Evolutionary conservation across 1,140 invertebrate genomes (phyloP), one percentile per base, ranked within the genome.

Genomic region (Drosophila punjabiensis): DNA sequence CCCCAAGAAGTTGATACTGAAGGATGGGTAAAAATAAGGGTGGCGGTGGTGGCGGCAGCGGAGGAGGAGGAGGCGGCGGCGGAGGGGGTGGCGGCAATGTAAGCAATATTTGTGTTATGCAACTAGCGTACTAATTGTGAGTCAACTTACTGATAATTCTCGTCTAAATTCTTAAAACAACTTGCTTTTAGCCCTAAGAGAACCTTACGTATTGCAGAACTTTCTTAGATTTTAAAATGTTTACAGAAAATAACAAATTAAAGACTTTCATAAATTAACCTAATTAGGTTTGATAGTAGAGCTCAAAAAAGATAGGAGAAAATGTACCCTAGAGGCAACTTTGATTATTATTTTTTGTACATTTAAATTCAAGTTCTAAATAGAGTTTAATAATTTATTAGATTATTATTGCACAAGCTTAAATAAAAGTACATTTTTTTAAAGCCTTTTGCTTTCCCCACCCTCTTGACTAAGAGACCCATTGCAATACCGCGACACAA

Each of bases 71-170:
- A 9, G 65, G 74, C 0, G 59, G 71, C 1, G 65, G 81, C 28
- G 82, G 81, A 37, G 87, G 90, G 2, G 81, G 83, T 16, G 86
- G 83, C 41, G 85, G 74, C 52, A 92, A 92, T 92, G 91, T 92
- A 92, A 92, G 91, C 88, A 92, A 92, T 82, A 92, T 92, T 91
- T 92, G 87, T 92, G 84, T 92, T 92, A 85, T 92, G 80, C 91
- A 92, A 91, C 82, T 79, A 13, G 47, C 71, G 65, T 41, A 73
- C 73, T 89, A 90, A 89, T 61, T 89, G 86, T 90, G 76, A 89
- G 86, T 90, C 48, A 48, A 73, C 79, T 73, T 50, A 60, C 55
- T 41, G 30, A 16, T 28, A 35, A 59, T 24, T 39, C n/a, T 59
- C 32, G 20, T 53, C 24, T 9, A 30, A 61, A 13, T 53, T 65